A percentile compares a stretch with the other conserved stretches of the same genome.
Conservation (phyloP, 2,113 vertebrate species). For the Nyctereutes procyonoides region DNA sequence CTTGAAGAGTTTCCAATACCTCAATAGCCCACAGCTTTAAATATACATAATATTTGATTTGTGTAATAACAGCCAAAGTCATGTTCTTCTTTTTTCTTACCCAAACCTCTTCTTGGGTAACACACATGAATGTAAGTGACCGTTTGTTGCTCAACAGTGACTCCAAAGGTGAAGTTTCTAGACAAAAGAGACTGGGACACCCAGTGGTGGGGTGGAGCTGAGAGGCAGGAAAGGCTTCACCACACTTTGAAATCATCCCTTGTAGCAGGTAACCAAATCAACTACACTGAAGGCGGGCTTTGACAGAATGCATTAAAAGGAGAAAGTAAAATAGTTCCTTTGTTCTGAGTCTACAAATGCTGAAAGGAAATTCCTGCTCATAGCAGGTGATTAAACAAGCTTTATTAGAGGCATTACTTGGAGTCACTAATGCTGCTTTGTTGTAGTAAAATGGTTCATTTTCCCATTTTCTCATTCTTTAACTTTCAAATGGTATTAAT, state of each 20-base stretch:
- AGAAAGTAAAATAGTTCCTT: slow-evolving; percentile 82
- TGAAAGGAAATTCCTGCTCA: slow-evolving; percentile 83
- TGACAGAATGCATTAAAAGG: slow-evolving; percentile 52
- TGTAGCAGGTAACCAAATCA: background rate
- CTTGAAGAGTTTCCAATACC: background rate
- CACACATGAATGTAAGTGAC: background rate
- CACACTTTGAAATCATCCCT: slow-evolving; percentile 15
- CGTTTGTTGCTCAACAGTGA: background rate
- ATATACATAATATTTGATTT: background rate
- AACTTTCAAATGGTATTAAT: slow-evolving; percentile 67
- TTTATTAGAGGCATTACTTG: slow-evolving; percentile 79
- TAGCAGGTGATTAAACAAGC: slow-evolving; percentile 83
- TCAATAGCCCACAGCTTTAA: background rate
- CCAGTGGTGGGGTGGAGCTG: background rate
- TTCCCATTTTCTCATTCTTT: slow-evolving; percentile 71
- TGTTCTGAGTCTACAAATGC: slow-evolving; percentile 65
- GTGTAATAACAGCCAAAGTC: background rate
- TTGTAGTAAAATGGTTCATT: slow-evolving; percentile 69
- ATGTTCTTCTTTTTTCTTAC: background rate
- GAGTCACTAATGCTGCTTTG: slow-evolving; percentile 71
- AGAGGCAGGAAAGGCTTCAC: background rate
- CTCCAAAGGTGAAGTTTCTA: background rate
- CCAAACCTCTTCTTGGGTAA: background rate
- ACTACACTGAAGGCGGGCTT: background rate
- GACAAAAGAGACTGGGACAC: background rate